Evolutionary conservation across 2,888 invertebrate species (phyloP).

Genomic region (Celastrina argiolus): DNA sequence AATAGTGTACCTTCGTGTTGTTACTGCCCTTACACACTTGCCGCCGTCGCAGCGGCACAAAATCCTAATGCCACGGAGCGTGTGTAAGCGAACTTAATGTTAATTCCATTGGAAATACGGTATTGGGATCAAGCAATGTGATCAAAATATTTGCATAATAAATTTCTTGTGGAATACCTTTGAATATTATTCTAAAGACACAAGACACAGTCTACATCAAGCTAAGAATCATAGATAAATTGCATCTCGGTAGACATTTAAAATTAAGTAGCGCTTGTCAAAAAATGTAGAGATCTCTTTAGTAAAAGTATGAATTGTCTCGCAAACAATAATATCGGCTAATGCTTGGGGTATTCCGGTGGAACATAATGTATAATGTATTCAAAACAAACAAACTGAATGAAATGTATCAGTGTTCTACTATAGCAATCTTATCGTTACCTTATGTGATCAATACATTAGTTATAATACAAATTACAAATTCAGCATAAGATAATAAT

Average conservation of each 20-base stretch:
- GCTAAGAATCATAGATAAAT: neutral
- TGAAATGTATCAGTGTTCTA: neutral
- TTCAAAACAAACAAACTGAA: constrained; percentile 4
- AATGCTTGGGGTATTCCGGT: neutral
- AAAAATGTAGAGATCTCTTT: neutral
- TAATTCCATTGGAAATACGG: constrained; percentile 34
- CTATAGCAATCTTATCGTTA: neutral
- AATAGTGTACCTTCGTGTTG: neutral
- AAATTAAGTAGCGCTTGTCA: neutral
- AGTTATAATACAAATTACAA: constrained; percentile 5
- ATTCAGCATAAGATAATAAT: constrained; percentile 12
- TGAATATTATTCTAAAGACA: constrained; percentile 28
- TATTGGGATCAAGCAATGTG: constrained; percentile 39
- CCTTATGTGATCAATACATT: constrained; percentile 2
- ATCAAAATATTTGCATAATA: constrained; percentile 40
- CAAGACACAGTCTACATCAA: neutral
- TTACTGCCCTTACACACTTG: no score
- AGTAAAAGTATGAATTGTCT: neutral
- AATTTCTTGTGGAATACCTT: constrained; percentile 37
- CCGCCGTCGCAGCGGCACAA: no score
- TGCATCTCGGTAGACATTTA: neutral
- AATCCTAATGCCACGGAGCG: no score
- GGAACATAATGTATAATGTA: neutral
- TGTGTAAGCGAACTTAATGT: no score
- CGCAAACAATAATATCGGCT: neutral